These are phyloP conservation scores for Drosophila fulvimacula DNA, from an alignment of 2,888 invertebrate genomes.

Conservation along the genomic window DNA sequence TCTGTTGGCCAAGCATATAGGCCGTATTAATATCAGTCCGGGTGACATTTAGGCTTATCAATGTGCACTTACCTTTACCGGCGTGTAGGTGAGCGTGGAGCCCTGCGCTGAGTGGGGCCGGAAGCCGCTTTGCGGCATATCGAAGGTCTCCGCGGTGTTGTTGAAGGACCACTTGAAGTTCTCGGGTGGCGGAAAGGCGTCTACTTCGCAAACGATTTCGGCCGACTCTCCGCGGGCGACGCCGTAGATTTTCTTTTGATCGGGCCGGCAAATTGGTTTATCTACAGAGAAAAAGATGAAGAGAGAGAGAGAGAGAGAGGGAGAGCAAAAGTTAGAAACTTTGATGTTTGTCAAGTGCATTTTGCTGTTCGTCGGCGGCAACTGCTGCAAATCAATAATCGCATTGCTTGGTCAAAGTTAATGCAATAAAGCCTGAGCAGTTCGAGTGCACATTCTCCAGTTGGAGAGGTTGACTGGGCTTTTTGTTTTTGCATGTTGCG, in stretches of 20 bases:
- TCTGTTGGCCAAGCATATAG: slow-evolving; percentile 18
- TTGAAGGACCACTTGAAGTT: slow-evolving; percentile 95
- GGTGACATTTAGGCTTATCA: slow-evolving; percentile 1
- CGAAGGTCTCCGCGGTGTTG: slow-evolving; percentile 92
- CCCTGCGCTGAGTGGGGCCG: slow-evolving; percentile 86
- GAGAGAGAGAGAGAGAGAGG: slow-evolving; percentile 2
- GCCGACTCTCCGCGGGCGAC: slow-evolving; percentile 93
- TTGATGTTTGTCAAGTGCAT: slow-evolving; percentile 69
- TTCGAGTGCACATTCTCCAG: slow-evolving; percentile 43
- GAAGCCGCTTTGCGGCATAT: slow-evolving; percentile 90
- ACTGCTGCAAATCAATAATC: slow-evolving; percentile 71
- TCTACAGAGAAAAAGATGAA: slow-evolving; percentile 86
- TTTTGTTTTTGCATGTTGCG: slow-evolving; percentile 51
- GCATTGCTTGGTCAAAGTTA: slow-evolving; percentile 62
- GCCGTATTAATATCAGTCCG: slow-evolving; percentile 51
- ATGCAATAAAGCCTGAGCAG: slow-evolving; percentile 53
- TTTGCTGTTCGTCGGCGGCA: slow-evolving; percentile 63
- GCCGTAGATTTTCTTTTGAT: slow-evolving; percentile 92
- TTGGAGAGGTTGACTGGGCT: slow-evolving; percentile 15
- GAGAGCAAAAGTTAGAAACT: slow-evolving; percentile 38
- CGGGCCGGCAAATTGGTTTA: slow-evolving; percentile 92
- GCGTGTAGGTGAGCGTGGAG: slow-evolving; percentile 91
- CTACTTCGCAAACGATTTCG: slow-evolving; percentile 92
- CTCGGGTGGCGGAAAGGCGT: slow-evolving; percentile 92
- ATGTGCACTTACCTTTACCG: slow-evolving; percentile 85